Evolutionary conservation across 1,140 invertebrate genomes (phyloP), one percentile per base, ranked within the genome.

Genomic region (Drosophila bocki): DNA sequence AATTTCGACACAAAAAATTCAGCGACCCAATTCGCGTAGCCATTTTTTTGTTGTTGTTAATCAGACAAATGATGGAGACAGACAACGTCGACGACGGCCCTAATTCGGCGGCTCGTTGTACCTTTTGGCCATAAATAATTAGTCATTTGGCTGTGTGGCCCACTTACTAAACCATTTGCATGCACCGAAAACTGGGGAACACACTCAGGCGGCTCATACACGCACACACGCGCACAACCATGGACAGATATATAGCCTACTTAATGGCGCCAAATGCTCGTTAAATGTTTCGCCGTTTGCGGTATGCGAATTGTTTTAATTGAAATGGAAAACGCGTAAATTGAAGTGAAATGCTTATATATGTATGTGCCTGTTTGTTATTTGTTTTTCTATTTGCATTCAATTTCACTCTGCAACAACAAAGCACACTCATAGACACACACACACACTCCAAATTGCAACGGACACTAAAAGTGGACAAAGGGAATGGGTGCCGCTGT

Each of bases 301-400:
- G 67, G 67, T 68, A 51, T 58, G 72, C 39, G 61, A 86, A 86
- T 86, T 88, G 84, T 87, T 87, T 87, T 87, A 87, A 87, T 87
- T 87, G 84, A 87, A 87, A 87, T 84, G 84, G 77, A 88, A 86
- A 87, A 87, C 84, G 84, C 84, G 84, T 87, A 80, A 80, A 87
- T 87, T 88, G 74, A 87, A 87, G 84, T 87, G 85, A 65, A 75
- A 63, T 85, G 79, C 64, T 65, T 75, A 51, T 51, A 29, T 51
- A 33, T 15, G 37, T 51, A 57, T 69, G 41, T 50, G 33, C 37
- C 17, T 33, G 61, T 57, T 62, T 61, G 60, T 58, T 59, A 57
- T 76, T 67, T 83, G 85, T 84, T 88, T 84, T 84, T 75, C 84
- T 87, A 87, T 87, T 87, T 87, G 85, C 80, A 87, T 87, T 87